Evolutionary conservation across 2,113 vertebrate genomes (phyloP).

Genomic region (Electrona antarctica): DNA sequence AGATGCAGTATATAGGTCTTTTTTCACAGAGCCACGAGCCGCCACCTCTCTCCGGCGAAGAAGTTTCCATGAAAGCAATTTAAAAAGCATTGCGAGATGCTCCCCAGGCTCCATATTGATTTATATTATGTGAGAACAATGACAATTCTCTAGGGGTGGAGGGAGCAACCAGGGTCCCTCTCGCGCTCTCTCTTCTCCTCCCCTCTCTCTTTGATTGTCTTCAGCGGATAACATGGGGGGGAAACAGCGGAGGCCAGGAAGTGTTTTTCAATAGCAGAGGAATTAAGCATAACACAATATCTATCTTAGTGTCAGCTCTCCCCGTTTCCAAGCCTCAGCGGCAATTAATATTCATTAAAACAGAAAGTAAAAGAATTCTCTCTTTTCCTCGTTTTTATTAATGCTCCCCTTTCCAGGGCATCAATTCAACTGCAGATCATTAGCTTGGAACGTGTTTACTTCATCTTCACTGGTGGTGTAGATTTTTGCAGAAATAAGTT

Average conservation of each 20-base stretch:
- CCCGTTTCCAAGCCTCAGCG: conserved; percentile 41
- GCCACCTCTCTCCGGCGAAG: conserved; percentile 5
- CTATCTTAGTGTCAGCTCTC: conserved; percentile 54
- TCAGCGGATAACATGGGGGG: conserved; percentile 19
- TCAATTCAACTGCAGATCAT: conserved; percentile 15
- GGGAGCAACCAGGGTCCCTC: conserved; percentile 25
- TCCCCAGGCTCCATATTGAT: conserved; percentile 50
- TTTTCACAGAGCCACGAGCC: background rate
- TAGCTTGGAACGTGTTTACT: conserved; percentile 11
- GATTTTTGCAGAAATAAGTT: conserved; percentile 13
- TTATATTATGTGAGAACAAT: conserved; percentile 66
- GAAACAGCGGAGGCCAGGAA: conserved; percentile 35
- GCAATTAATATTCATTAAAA: conserved; percentile 68
- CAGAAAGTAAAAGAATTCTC: conserved; percentile 54
- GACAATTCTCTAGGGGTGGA: conserved; percentile 35
- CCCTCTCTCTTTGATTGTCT: conserved; percentile 24
- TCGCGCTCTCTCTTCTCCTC: conserved; percentile 5
- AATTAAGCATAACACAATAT: conserved; percentile 67
- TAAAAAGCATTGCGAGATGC: conserved; percentile 26
- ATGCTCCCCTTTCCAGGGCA: conserved; percentile 53
- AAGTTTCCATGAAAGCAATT: conserved; percentile 54
- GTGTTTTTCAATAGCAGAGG: conserved; percentile 48
- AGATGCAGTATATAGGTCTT: background rate
- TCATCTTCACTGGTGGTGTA: conserved; percentile 26
- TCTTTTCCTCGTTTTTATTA: conserved; percentile 58